Conservation (phyloP, 2,113 vertebrate species). For the Mesocricetus auratus region DNA sequence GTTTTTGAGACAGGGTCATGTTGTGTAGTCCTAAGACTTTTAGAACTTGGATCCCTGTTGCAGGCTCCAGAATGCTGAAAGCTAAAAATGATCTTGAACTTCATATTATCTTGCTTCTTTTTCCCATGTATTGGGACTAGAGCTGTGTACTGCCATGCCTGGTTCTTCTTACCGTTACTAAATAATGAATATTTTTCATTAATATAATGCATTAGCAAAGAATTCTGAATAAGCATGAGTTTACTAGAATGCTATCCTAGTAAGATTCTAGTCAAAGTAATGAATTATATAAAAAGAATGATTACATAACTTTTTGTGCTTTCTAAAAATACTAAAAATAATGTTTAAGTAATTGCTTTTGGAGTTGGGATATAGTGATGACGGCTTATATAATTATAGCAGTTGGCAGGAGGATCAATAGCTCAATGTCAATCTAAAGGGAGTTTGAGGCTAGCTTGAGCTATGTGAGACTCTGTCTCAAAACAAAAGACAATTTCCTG, state of each 20-base stretch:
- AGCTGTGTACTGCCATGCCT: not conserved
- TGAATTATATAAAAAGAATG: too few species aligned
- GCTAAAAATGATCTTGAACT: not conserved
- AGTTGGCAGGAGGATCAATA: not conserved
- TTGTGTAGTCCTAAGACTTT: not conserved
- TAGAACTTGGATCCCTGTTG: not conserved
- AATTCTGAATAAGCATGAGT: not conserved
- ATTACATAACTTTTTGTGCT: not conserved
- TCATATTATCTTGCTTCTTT: not conserved
- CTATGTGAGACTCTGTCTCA: not conserved
- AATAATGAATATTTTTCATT: not conserved
- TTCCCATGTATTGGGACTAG: too few species aligned
- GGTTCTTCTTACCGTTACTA: not conserved
- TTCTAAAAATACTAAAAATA: not conserved
- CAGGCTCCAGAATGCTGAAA: not conserved
- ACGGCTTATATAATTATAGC: not conserved
- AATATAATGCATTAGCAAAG: not conserved
- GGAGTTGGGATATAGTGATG: not conserved
- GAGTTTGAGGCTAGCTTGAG: not conserved
- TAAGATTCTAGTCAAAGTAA: not conserved
- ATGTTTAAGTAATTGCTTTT: not conserved
- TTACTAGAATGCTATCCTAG: not conserved
- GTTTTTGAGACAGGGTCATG: too few species aligned
- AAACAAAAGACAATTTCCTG: not conserved
- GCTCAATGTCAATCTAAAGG: not conserved